Conservation (phyloP, 2,113 vertebrate species). For the Tichodroma muraria region DNA sequence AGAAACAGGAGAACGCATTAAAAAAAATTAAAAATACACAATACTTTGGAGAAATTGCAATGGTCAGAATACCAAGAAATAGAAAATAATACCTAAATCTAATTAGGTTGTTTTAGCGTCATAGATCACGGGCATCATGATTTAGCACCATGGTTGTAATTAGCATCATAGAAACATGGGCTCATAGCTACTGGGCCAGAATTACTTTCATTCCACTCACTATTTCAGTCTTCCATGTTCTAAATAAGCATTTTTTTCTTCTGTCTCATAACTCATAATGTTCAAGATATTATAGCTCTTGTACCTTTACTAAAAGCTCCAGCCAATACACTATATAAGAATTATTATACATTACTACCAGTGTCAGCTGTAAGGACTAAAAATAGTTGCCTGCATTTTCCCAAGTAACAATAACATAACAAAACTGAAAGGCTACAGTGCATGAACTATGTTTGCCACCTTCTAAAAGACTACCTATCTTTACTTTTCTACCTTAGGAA, state of each 20-base stretch:
- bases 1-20: neutral
- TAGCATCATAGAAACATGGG: neutral
- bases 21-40: neutral
- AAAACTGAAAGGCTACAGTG: neutral
- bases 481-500: neutral
- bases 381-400: neutral
- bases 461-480: neutral
- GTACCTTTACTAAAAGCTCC: neutral
- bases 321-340: neutral
- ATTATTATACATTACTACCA: neutral
- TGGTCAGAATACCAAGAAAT: neutral
- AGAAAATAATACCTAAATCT: neutral
- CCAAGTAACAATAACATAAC: neutral
- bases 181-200: neutral
- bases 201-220: neutral
- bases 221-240: neutral
- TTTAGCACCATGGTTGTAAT: no score
- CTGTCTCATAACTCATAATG: neutral
- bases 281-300: neutral
- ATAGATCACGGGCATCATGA: no score
- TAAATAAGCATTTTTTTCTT: neutral
- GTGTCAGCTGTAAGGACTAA: neutral
- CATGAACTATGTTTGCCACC: neutral
- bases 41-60: neutral
- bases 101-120: neutral